Evolutionary conservation across 2,888 invertebrate genomes (phyloP).

Genomic region (Pemphredon lugubris): DNA sequence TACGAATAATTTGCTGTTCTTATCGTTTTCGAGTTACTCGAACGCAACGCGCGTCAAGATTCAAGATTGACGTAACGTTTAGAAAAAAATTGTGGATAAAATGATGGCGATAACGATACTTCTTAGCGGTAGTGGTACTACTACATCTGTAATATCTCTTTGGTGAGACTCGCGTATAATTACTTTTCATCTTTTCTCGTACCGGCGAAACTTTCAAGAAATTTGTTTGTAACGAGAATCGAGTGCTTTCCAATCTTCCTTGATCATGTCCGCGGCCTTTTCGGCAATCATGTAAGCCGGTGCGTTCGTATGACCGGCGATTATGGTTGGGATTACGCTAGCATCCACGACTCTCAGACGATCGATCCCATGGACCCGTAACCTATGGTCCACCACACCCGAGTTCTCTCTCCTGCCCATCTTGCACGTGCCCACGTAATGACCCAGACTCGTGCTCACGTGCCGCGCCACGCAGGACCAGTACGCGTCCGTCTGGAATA

Average conservation of each 20-base stretch:
- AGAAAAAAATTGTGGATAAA: no score
- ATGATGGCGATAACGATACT: no score
- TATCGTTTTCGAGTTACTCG: no score
- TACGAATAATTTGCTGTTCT: no score
- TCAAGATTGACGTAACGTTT: no score
- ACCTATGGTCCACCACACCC: conserved; percentile 82
- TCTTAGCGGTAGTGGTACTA: no score
- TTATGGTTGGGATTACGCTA: conserved; percentile 83
- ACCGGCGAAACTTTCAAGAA: no score
- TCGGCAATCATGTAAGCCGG: conserved; percentile 84
- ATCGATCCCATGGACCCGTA: conserved; percentile 82
- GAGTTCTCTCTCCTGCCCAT: conserved; percentile 81
- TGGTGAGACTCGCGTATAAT: no score
- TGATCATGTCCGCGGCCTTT: conserved; percentile 83
- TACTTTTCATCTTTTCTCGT: not conserved
- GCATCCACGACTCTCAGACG: conserved; percentile 84
- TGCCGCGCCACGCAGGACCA: conserved; percentile 89
- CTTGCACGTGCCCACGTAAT: conserved; percentile 82
- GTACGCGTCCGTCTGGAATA: conserved; percentile 86
- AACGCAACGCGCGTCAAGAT: no score
- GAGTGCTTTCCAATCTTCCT: conserved; percentile 73
- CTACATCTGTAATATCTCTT: no score
- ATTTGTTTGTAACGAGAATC: no score
- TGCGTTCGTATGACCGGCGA: conserved; percentile 84
- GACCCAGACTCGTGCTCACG: conserved; percentile 87